Percentiles rank a stretch among this genome's conserved stretches.
Conservation (phyloP, 2,113 vertebrate species). For the Dasyornis broadbenti region DNA sequence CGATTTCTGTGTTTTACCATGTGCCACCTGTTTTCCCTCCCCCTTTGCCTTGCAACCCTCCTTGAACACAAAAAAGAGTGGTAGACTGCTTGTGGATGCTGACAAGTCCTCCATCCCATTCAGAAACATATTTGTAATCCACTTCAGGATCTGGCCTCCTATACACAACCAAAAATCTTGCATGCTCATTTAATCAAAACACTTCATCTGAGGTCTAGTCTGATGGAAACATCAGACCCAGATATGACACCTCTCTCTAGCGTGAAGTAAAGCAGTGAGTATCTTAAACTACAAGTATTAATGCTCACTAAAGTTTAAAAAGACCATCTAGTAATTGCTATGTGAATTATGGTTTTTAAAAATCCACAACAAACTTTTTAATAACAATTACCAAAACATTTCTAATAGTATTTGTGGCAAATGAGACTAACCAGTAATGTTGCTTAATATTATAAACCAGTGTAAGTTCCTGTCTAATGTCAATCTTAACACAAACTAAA, state of each 20-base stretch:
- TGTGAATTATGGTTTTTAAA: not conserved
- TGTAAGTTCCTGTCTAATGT: constrained; percentile 35
- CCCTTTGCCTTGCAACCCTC: not conserved
- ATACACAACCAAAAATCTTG: not conserved
- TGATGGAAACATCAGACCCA: not conserved
- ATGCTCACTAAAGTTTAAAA: not conserved
- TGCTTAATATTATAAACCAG: not conserved
- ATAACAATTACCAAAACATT: not conserved
- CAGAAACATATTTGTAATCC: not conserved
- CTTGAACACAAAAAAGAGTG: rapidly evolving
- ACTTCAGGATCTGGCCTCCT: not conserved
- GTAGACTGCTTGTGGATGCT: not conserved
- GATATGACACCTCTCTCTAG: not conserved
- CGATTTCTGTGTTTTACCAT: not conserved
- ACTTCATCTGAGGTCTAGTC: not conserved
- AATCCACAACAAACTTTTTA: not conserved
- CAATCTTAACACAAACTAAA: constrained; percentile 67
- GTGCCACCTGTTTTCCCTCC: not conserved
- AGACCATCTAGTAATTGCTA: not conserved
- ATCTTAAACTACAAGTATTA: not conserved
- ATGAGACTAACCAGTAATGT: not conserved
- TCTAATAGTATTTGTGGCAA: not conserved
- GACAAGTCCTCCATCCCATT: not conserved
- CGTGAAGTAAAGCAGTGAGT: not conserved
- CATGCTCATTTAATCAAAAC: not conserved